A percentile compares a stretch with the other conserved stretches of the same genome.
phyloP scores from a whole-genome alignment of 2,888 invertebrate species.

The Herminia tarsipennalis region DNA sequence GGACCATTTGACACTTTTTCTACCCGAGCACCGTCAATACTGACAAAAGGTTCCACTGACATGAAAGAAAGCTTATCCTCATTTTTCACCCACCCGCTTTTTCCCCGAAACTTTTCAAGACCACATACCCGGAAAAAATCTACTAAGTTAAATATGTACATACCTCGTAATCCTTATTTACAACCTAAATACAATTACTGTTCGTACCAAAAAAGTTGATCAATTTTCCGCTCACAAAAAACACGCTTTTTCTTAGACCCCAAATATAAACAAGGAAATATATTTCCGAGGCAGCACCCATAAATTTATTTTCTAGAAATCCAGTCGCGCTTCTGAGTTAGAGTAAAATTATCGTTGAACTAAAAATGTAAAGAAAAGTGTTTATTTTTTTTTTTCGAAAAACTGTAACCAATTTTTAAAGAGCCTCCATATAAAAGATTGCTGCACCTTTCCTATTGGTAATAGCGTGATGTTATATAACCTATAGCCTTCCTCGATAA shows the following conservation, averaged over 20 bases:
- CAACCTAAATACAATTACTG: too few relatives aligned
- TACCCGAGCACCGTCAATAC: background rate
- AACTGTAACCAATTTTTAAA: too few relatives aligned
- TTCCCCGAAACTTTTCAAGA: background rate
- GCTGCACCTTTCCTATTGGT: too few relatives aligned
- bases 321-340: background rate
- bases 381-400: too few relatives aligned
- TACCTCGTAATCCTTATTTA: too few relatives aligned
- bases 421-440: too few relatives aligned
- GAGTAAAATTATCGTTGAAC: background rate
- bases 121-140: too few relatives aligned
- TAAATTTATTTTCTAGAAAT: constrained; percentile 5
- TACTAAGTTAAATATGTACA: too few relatives aligned
- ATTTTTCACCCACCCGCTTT: background rate
- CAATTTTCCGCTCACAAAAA: background rate
- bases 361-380: background rate
- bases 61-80: background rate
- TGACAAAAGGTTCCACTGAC: background rate
- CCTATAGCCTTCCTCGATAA: too few relatives aligned
- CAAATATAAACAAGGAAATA: constrained; percentile 1
- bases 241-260: too few relatives aligned
- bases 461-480: too few relatives aligned
- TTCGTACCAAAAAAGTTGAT: background rate
- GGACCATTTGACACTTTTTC: background rate
- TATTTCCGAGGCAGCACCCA: background rate